A percentile compares a stretch with the other conserved stretches of the same genome.
Evolutionary conservation across 2,888 invertebrate genomes (phyloP).

Genomic region (Myopa testacea): DNA sequence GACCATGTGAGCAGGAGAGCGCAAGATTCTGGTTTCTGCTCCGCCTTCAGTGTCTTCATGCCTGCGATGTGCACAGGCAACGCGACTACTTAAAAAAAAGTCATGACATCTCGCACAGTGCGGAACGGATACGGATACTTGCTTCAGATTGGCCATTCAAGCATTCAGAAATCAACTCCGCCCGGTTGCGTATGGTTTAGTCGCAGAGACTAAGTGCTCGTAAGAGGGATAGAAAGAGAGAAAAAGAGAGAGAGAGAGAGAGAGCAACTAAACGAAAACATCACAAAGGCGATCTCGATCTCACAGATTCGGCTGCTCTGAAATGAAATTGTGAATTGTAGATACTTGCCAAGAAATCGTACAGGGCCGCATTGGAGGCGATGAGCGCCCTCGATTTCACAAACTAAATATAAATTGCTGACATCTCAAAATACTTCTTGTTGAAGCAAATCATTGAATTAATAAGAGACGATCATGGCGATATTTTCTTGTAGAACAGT

Average conservation of each 20-base stretch:
- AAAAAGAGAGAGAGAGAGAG: conserved; percentile 4
- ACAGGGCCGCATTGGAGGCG: neutral
- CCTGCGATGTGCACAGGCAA: conserved; percentile 38
- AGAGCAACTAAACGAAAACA: conserved; percentile 40
- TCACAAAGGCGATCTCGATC: neutral
- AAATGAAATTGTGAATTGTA: conserved; percentile 14
- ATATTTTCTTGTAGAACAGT: no score
- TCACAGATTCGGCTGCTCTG: neutral
- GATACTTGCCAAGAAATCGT: neutral
- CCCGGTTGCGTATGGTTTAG: conserved; percentile 64
- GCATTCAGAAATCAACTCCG: conserved; percentile 68
- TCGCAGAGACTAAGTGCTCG: conserved; percentile 46
- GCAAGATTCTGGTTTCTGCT: conserved; percentile 47
- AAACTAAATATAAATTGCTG: no score
- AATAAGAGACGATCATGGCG: no score
- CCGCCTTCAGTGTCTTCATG: conserved; percentile 58
- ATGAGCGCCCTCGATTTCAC: neutral
- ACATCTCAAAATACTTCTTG: no score
- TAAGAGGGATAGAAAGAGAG: conserved; percentile 37
- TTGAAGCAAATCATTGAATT: no score
- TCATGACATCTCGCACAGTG: conserved; percentile 62
- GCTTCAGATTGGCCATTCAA: conserved; percentile 69
- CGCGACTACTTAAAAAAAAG: conserved; percentile 57
- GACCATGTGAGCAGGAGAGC: neutral
- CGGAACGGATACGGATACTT: conserved; percentile 67